Evolutionary conservation across 2,888 invertebrate species (phyloP).

Genomic region (Julus scandinavius): DNA sequence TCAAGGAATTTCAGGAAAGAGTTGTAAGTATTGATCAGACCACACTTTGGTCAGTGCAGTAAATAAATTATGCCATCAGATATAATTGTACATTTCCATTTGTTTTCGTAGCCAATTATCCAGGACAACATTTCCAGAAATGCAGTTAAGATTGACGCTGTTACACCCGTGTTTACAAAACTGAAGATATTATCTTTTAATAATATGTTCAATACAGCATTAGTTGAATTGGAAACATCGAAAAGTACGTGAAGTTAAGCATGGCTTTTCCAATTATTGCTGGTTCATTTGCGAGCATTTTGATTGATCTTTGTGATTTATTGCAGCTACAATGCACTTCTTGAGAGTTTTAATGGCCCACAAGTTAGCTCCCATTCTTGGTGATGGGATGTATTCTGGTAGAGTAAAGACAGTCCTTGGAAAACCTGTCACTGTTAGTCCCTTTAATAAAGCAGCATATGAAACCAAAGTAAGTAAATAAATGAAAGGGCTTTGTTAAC

Average conservation of each 20-base stretch:
- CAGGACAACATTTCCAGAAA: conserved; percentile 60
- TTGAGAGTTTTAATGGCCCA: conserved; percentile 65
- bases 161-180: conserved; percentile 63
- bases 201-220: conserved; percentile 46
- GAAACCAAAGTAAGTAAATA: conserved; percentile 56
- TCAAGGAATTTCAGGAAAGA: conserved; percentile 54
- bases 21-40: background rate
- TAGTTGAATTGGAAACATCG: conserved; percentile 43
- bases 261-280: background rate
- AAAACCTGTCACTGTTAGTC: conserved; percentile 63
- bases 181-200: conserved; percentile 62
- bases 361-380: conserved; percentile 65
- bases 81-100: background rate
- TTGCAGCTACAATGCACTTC: conserved; percentile 63
- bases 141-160: conserved; percentile 58
- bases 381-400: conserved; percentile 65
- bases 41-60: too few species aligned
- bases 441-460: conserved; percentile 62
- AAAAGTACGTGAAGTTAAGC: background rate
- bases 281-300: background rate
- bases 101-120: conserved; percentile 58
- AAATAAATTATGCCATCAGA: background rate
- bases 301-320: conserved; percentile 32
- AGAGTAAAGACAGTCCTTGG: conserved; percentile 64
- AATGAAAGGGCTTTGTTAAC: background rate